A percentile compares a stretch with the other conserved stretches of the same genome.
phyloP scores from a whole-genome alignment of 2,888 invertebrate genomes.

The Cataglyphis albicans region DNA sequence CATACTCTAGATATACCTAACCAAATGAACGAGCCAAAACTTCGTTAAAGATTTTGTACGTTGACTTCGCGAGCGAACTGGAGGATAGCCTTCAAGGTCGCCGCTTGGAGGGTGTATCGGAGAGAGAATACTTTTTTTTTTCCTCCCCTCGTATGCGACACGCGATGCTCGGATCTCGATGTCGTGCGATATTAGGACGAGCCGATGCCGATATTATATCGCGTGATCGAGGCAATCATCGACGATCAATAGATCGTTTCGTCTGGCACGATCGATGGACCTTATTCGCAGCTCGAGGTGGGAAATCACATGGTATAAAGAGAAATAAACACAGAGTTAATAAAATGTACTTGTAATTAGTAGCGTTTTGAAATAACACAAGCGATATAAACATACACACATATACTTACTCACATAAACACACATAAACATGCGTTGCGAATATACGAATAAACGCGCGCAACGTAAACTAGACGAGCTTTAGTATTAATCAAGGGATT shows the following conservation, averaged over 20 bases:
- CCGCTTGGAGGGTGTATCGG: constrained; percentile 30
- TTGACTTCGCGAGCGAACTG: constrained; percentile 57
- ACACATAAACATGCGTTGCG: constrained; percentile 8
- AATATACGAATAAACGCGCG: constrained; percentile 49
- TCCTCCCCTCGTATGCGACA: constrained; percentile 45
- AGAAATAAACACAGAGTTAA: constrained; percentile 26
- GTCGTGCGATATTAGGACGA: constrained; percentile 32
- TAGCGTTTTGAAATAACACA: constrained; percentile 38
- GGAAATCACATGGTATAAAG: constrained; percentile 10
- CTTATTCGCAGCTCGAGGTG: neutral
- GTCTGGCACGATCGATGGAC: constrained; percentile 39
- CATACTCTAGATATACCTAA: constrained; percentile 59
- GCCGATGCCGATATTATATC: constrained; percentile 25
- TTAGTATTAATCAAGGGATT: constrained; percentile 59
- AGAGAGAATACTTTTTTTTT: constrained; percentile 48
- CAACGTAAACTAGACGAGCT: constrained; percentile 70
- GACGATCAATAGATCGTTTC: constrained; percentile 42
- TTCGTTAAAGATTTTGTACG: constrained; percentile 67
- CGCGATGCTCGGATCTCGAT: constrained; percentile 38
- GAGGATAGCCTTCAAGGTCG: constrained; percentile 29
- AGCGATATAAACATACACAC: constrained; percentile 6
- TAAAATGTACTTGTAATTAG: constrained; percentile 46
- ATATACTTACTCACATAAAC: neutral
- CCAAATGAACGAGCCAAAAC: constrained; percentile 57
- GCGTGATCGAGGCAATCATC: constrained; percentile 43